phyloP scores from a whole-genome alignment of 2,888 invertebrate genomes.

The Plebejus argus region DNA sequence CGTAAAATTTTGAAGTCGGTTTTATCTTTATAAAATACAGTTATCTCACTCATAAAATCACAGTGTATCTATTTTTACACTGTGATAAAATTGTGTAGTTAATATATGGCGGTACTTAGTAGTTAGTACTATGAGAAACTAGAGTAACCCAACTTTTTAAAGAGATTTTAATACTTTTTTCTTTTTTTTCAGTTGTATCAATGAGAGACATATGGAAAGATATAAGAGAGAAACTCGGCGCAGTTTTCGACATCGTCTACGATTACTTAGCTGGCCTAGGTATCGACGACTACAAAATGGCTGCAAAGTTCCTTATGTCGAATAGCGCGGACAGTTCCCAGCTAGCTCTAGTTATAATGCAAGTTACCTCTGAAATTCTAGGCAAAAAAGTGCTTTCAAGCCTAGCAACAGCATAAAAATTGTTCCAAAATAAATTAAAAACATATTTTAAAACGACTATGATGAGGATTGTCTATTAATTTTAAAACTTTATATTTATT shows the following conservation, averaged over 20 bases:
- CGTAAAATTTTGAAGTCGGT: no score
- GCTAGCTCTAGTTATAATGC: constrained; percentile 60
- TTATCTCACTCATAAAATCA: no score
- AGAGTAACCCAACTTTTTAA: not conserved
- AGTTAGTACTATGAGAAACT: no score
- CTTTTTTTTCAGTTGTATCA: constrained; percentile 57
- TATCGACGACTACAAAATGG: constrained; percentile 61
- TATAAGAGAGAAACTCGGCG: constrained; percentile 57
- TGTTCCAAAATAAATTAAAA: not conserved
- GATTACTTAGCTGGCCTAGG: constrained; percentile 69
- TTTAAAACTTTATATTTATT: not conserved
- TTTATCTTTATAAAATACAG: no score
- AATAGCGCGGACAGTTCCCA: constrained; percentile 50
- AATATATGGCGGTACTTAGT: no score
- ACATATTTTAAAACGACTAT: no score
- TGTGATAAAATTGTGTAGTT: no score
- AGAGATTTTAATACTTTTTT: not conserved
- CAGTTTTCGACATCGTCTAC: constrained; percentile 67
- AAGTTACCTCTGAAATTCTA: constrained; percentile 56
- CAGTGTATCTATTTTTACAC: no score
- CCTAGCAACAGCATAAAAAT: constrained; percentile 48
- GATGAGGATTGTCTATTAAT: not conserved
- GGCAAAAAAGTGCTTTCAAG: constrained; percentile 66
- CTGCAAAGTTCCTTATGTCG: constrained; percentile 54
- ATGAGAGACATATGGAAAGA: constrained; percentile 70